Evolutionary conservation across 2,888 invertebrate species (phyloP), one percentile per base, ranked within the genome.

Genomic region (Osmoderma eremita): DNA sequence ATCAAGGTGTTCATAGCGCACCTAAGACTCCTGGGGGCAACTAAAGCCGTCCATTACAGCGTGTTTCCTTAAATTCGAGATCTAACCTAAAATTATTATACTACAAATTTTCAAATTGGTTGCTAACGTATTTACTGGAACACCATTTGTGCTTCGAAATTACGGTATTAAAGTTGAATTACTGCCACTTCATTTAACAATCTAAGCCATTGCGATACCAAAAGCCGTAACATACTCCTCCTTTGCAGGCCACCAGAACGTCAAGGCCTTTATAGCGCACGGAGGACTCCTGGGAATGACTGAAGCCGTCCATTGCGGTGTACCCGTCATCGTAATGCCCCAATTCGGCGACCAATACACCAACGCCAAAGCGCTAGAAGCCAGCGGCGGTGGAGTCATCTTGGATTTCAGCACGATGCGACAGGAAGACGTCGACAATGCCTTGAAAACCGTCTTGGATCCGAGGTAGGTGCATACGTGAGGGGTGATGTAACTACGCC

Each of bases 331-430:
- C 4, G 85, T 89, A 3, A 86, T 91, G 36, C 91, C 91, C 3
- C 84, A 91, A 54, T 91, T 88, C 74, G 91, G 90, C 1, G 90
- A 91, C 76, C 91, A 91, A 76, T 88, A 86, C 69, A 85, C 87
- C 0, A 91, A 91, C 76, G 88, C 88, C 0, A 85, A 85, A 48
- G 87, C 87, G 0, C 78, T 88, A 2, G 84, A 86, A 74, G 87
- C 88, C 54, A 85, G 86, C 6, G 88, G 88, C 4, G 81, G 88
- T 3, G 90, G 88, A 0, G 81, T 86, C 0, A 82, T 88, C 4
- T 80, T 91, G 1, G 77, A 85, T 41, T 88, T 88, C 71, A 79
- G 85, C 50, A 83, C 87, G 38, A 82, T 89, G 45, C 86, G 83
- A n/a, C 87, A 87, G 72, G 83, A 86, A 42, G 83, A 79, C 53